Evolutionary conservation across 1,140 invertebrate genomes (phyloP).

Genomic region (Agrypnia vestita): DNA sequence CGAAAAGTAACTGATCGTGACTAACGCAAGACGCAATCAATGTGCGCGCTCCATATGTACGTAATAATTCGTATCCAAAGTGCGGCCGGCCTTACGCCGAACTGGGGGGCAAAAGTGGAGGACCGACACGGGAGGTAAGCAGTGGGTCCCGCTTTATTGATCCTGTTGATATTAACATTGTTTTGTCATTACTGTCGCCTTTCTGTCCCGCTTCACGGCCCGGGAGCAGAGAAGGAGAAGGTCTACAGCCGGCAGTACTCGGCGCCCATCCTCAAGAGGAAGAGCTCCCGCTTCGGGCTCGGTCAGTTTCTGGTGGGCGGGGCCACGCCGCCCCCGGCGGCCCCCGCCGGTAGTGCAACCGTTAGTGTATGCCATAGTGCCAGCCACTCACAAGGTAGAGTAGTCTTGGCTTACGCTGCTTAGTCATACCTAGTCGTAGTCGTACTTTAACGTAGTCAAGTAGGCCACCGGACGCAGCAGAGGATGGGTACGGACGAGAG

Average conservation of each 20-base stretch:
- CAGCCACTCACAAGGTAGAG: constrained; percentile 54
- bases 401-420: constrained; percentile 44
- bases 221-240: constrained; percentile 86
- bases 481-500: no score
- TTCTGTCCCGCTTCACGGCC: constrained; percentile 33
- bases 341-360: constrained; percentile 58
- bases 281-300: constrained; percentile 92
- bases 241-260: constrained; percentile 91
- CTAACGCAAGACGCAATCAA: no score
- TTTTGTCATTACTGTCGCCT: not conserved
- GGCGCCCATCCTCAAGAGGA: constrained; percentile 90
- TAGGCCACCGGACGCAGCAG: no score
- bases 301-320: constrained; percentile 84
- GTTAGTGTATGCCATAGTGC: constrained; percentile 55
- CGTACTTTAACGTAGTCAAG: no score
- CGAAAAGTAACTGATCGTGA: no score
- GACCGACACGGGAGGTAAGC: no score
- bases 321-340: constrained; percentile 62
- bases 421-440: not conserved
- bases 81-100: no score
- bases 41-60: no score
- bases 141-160: no score
- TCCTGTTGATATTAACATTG: no score
- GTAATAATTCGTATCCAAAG: no score
- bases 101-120: no score